These are phyloP conservation scores for Dusona sp. DNA, from an alignment of 2,888 invertebrate species.

Conservation along the genomic window DNA sequence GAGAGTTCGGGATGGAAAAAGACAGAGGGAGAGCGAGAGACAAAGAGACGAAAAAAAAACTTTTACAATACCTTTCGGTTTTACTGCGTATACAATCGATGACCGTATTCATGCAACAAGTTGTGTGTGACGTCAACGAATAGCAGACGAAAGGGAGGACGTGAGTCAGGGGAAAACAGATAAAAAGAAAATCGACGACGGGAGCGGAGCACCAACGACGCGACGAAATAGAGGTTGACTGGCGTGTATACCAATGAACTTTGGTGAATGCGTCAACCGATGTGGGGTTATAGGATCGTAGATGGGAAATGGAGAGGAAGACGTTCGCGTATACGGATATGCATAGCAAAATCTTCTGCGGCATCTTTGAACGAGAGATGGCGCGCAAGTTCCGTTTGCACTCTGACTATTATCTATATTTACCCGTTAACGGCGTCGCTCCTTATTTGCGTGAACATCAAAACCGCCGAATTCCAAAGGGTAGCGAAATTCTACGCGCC, in stretches of 20 bases:
- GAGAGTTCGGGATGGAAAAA: no score
- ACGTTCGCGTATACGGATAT: constrained; percentile 22
- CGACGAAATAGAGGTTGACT: constrained; percentile 60
- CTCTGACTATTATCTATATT: constrained; percentile 46
- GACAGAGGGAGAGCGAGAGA: neutral
- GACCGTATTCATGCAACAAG: constrained; percentile 74
- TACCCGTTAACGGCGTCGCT: constrained; percentile 12
- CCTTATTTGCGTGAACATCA: neutral
- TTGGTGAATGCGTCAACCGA: constrained; percentile 65
- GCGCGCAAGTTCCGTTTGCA: constrained; percentile 3
- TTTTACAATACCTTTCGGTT: constrained; percentile 46
- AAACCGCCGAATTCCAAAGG: neutral
- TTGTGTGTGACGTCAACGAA: constrained; percentile 71
- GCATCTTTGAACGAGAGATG: constrained; percentile 21
- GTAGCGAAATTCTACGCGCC: neutral
- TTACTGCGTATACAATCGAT: constrained; percentile 57
- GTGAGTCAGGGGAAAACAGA: constrained; percentile 50
- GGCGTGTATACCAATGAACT: constrained; percentile 50
- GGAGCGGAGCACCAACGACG: constrained; percentile 30
- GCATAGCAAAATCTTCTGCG: constrained; percentile 23
- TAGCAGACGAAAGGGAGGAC: constrained; percentile 47
- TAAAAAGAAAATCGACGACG: constrained; percentile 51
- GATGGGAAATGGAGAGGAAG: constrained; percentile 4
- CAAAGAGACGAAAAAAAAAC: neutral
- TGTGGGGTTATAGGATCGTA: constrained; percentile 27